These are phyloP conservation scores for Danio choprae DNA, from an alignment of 2,797 vertebrate genomes.

Conservation along the genomic window DNA sequence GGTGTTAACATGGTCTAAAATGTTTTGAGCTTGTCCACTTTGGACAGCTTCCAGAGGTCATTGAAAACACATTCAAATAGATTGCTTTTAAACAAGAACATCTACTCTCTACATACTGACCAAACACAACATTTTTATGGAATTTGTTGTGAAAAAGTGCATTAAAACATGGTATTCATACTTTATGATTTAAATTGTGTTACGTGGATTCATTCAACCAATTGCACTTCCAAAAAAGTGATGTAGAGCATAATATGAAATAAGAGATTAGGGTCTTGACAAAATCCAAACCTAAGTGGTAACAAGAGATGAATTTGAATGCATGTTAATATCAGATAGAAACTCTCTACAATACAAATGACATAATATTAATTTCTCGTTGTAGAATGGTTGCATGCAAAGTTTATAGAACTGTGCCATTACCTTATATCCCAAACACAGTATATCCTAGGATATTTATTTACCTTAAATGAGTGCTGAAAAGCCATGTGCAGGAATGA, in stretches of 20 bases:
- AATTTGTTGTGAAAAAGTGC: background rate
- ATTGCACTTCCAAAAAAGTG: too few species aligned
- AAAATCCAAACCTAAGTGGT: background rate
- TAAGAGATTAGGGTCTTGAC: background rate
- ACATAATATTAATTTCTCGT: background rate
- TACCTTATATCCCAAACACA: slow-evolving; percentile 12
- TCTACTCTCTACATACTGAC: background rate
- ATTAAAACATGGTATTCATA: background rate
- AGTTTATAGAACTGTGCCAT: background rate
- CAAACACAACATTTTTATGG: background rate
- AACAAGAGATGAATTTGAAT: too few species aligned
- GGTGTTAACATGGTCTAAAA: too few species aligned
- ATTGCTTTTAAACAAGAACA: background rate
- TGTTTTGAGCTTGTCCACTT: too few species aligned
- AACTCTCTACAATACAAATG: background rate
- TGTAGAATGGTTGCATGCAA: background rate
- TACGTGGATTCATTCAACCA: too few species aligned
- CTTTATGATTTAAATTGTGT: too few species aligned
- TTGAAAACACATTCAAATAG: too few species aligned
- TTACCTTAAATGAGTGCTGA: slow-evolving; percentile 1
- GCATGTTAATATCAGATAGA: too few species aligned
- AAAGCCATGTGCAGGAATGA: slow-evolving; percentile 7
- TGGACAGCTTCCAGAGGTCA: too few species aligned
- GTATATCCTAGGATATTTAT: background rate
- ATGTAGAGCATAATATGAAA: background rate